Conservation (phyloP, 2,113 vertebrate species). For the Cheilinus undulatus region DNA sequence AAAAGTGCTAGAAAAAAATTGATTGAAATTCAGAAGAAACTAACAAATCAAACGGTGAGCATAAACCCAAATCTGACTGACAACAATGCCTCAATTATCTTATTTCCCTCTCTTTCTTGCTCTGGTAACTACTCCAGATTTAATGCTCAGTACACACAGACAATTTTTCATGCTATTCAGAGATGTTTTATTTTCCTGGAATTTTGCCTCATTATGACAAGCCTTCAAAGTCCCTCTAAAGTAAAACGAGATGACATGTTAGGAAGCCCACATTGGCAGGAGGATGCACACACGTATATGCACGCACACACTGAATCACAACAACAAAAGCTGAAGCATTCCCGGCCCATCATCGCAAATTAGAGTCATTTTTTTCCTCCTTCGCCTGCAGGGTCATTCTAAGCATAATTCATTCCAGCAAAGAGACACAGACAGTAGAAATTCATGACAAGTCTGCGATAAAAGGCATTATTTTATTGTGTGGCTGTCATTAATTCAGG, state of each 20-base stretch:
- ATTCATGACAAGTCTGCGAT: slow-evolving; percentile 48
- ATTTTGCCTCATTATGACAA: slow-evolving; percentile 51
- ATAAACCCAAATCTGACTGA: slow-evolving; percentile 10
- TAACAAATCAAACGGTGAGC: not conserved
- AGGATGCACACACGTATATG: slow-evolving; percentile 13
- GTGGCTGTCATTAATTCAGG: slow-evolving; percentile 60
- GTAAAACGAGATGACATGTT: slow-evolving; percentile 52
- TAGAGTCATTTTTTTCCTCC: slow-evolving; percentile 25
- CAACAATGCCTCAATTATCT: slow-evolving; percentile 13
- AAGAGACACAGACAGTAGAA: slow-evolving; percentile 31
- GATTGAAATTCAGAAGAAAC: not conserved
- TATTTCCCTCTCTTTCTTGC: not conserved
- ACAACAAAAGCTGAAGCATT: slow-evolving; percentile 39
- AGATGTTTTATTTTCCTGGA: slow-evolving; percentile 25
- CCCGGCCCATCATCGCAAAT: slow-evolving; percentile 57
- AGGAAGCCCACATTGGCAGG: slow-evolving; percentile 21
- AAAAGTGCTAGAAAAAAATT: not conserved
- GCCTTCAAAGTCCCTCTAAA: slow-evolving; percentile 52
- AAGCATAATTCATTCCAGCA: slow-evolving; percentile 46
- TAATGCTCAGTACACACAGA: slow-evolving; percentile 10
- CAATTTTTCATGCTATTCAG: slow-evolving; percentile 12
- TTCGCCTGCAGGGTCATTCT: slow-evolving; percentile 41
- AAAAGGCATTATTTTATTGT: slow-evolving; percentile 46
- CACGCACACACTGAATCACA: slow-evolving; percentile 24
- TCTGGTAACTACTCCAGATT: not conserved